phyloP scores from a whole-genome alignment of 2,888 invertebrate genomes.

The Chloroclystis v-ata region DNA sequence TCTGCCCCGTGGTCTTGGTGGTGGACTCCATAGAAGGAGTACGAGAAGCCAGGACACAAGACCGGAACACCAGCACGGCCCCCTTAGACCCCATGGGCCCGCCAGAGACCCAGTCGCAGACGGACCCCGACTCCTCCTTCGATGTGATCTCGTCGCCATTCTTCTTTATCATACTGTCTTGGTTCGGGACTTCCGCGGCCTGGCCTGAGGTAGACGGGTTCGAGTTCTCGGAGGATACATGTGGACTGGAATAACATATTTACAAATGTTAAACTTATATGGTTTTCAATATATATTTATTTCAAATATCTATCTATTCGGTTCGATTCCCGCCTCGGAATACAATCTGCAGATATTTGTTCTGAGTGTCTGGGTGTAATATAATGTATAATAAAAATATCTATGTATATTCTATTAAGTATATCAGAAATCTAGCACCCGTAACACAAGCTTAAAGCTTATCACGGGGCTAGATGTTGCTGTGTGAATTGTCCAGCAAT shows the following conservation, averaged over 20 bases:
- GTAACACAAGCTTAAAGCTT: no score
- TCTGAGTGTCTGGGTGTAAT: no score
- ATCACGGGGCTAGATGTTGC: no score
- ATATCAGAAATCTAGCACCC: no score
- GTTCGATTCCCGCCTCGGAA: no score
- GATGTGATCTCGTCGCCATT: constrained; percentile 50
- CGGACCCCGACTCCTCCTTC: constrained; percentile 53
- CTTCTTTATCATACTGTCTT: constrained; percentile 61
- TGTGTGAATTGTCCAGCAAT: no score
- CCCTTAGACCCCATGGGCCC: constrained; percentile 80
- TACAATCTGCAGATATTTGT: no score
- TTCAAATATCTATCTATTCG: no score
- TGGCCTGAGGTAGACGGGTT: constrained; percentile 72
- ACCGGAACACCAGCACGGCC: constrained; percentile 82
- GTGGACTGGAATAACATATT: constrained; percentile 69
- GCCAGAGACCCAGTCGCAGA: constrained; percentile 77
- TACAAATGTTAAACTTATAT: no score
- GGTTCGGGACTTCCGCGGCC: constrained; percentile 28
- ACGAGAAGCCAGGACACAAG: constrained; percentile 77
- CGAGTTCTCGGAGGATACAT: constrained; percentile 68
- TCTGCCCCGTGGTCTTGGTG: constrained; percentile 62
- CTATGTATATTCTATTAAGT: no score
- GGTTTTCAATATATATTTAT: no score
- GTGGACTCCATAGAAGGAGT: constrained; percentile 68
- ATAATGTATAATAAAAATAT: no score